These are phyloP conservation scores for Martes martes DNA, from an alignment of 2,113 vertebrate genomes.

Conservation along the genomic window DNA sequence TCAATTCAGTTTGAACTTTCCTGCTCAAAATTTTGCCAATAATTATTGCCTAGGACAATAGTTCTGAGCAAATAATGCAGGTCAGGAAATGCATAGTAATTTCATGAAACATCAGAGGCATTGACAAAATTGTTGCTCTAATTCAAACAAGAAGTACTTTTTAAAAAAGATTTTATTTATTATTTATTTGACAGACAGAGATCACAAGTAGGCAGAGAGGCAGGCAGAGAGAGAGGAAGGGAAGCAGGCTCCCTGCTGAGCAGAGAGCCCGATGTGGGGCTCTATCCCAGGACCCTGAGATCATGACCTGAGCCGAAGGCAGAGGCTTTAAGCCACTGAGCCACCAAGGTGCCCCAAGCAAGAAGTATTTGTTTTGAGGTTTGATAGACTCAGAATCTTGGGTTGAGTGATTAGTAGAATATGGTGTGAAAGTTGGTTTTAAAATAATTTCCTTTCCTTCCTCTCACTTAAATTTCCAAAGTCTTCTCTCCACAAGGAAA, in stretches of 20 bases:
- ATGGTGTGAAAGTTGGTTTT: not conserved
- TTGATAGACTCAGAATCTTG: not conserved
- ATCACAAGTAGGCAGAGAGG: too few relatives aligned
- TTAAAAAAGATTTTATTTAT: too few relatives aligned
- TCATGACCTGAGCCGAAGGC: too few relatives aligned
- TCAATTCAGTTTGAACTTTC: not conserved
- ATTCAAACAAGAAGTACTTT: not conserved
- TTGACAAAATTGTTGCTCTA: not conserved
- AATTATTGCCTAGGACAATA: not conserved
- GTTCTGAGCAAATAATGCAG: not conserved
- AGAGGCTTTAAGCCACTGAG: too few relatives aligned
- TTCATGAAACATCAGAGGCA: not conserved
- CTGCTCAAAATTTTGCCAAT: not conserved
- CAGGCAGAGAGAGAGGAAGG: too few relatives aligned
- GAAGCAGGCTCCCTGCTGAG: too few relatives aligned
- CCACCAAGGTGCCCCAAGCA: not conserved
- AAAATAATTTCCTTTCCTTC: constrained; percentile 6
- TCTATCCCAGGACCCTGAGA: too few relatives aligned
- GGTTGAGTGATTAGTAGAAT: not conserved
- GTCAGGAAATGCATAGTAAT: not conserved
- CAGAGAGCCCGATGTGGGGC: too few relatives aligned
- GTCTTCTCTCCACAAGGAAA: not conserved
- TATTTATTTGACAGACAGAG: too few relatives aligned
- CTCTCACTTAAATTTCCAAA: not conserved
- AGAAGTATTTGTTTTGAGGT: not conserved